Conservation (phyloP, 2,113 vertebrate species). For the Dipodomys spectabilis region DNA sequence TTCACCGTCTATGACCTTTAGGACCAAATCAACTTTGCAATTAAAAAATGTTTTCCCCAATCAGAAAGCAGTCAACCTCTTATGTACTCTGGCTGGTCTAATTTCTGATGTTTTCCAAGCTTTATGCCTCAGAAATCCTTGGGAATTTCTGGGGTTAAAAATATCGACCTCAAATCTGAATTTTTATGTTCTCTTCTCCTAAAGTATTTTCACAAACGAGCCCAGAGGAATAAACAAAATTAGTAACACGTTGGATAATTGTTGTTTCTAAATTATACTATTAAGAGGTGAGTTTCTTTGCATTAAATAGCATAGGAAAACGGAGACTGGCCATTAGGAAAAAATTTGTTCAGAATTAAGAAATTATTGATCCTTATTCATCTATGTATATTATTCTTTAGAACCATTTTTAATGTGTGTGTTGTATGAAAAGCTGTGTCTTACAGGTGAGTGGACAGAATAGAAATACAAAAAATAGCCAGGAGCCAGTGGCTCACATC, state of each 20-base stretch:
- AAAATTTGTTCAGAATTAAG: neutral
- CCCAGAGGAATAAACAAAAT: conserved; percentile 2
- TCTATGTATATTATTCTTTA: neutral
- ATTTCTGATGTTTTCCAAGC: neutral
- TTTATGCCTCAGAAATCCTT: neutral
- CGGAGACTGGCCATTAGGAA: neutral
- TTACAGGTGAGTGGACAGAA: neutral
- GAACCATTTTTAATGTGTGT: conserved; percentile 11
- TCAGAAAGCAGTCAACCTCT: conserved; percentile 31
- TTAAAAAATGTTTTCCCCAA: conserved; percentile 43
- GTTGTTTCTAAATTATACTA: conserved; percentile 35
- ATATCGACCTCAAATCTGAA: neutral
- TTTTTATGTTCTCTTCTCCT: neutral
- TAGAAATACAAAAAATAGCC: neutral
- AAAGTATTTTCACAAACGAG: conserved; percentile 19
- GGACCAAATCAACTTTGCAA: conserved; percentile 10
- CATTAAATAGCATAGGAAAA: conserved; percentile 12
- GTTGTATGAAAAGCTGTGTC: neutral
- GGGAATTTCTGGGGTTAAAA: neutral
- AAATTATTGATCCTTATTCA: conserved; percentile 30
- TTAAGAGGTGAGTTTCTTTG: conserved; percentile 15
- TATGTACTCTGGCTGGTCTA: neutral
- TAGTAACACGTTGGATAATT: neutral
- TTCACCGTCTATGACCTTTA: conserved; percentile 31
- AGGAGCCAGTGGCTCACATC: no score